Evolutionary conservation across 2,888 invertebrate species (phyloP), one percentile per base, ranked within the genome.

Genomic region (Pollenia griseotomentosa): DNA sequence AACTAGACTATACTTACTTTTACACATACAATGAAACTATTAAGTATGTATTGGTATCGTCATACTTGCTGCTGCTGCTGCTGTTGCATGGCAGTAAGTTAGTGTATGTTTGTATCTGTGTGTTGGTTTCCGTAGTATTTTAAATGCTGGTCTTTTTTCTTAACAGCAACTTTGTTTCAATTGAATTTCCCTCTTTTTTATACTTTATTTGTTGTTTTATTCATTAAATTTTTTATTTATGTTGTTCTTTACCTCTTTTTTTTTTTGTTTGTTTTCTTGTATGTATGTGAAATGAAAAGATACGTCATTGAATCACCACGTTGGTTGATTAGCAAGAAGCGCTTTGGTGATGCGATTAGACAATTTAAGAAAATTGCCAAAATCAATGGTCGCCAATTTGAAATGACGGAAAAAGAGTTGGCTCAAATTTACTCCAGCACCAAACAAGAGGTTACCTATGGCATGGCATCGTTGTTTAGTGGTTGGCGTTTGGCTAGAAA

Each of bases 231-330:
- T 77, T 86, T 46, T n/a, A 78, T 53, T 80, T 6, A 51, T 23
- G 78, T 84, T 51, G 53, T 74, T 40, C 12, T 51, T 68, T 33
- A 44, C 73, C 66, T 61, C 70, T 55, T 63, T 46, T 78, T 44
- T 77, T 40, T 77, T 77, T 70, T 55, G 2, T 73, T 53, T 42
- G 42, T 68, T 82, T 85, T 71, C 88, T 8, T 74, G 70, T 57
- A 42, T 74, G 70, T 57, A 42, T 80, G 73, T 63, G 79, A 23
- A 79, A 77, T 74, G 74, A 71, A 81, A 89, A 95, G 95, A 92
- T 94, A 94, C 89, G 93, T 95, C 90, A 94, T 95, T 86, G 96
- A 96, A 93, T 96, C 96, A 63, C 96, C 96, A 4, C 94, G 95
- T 86, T 96, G 96, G 96, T 93, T 95, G 88, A 95, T 94, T 91